Percentiles rank a stretch among this genome's conserved stretches.
Conservation (phyloP, 1,140 invertebrate species). For the Conopomorpha cramerella region DNA sequence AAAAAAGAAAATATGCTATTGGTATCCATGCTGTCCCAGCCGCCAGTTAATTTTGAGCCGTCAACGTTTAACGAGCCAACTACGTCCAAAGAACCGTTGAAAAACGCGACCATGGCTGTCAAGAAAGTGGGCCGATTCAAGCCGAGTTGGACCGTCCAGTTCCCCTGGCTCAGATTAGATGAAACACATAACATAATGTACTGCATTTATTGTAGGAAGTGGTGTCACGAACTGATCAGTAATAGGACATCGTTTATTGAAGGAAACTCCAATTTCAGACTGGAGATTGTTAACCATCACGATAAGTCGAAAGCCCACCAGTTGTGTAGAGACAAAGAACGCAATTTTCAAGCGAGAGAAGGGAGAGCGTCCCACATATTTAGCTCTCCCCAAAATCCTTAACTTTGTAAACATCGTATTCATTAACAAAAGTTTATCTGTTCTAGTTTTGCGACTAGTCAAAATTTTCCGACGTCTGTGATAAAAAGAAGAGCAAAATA, state of each 20-base stretch:
- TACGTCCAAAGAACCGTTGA: slow-evolving; percentile 6
- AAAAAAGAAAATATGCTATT: too few species aligned
- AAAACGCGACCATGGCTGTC: slow-evolving; percentile 7
- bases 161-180: slow-evolving; percentile 73
- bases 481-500: too few species aligned
- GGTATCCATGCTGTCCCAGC: slow-evolving; percentile 13
- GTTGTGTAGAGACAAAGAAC: slow-evolving; percentile 61
- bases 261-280: slow-evolving; percentile 74
- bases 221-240: slow-evolving; percentile 69
- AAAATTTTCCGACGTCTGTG: too few species aligned
- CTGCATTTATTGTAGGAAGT: slow-evolving; percentile 73
- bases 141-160: slow-evolving; percentile 66
- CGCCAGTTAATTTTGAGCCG: slow-evolving; percentile 10
- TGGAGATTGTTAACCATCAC: slow-evolving; percentile 78
- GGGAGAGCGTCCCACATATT: too few species aligned
- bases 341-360: too few species aligned
- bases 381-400: too few species aligned
- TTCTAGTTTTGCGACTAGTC: too few species aligned
- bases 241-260: slow-evolving; percentile 75
- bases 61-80: too few species aligned
- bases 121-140: slow-evolving; percentile 68
- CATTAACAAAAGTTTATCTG: too few species aligned
- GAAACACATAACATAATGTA: slow-evolving; percentile 70
- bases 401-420: too few species aligned
- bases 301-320: slow-evolving; percentile 77